Percentiles rank a stretch among this genome's conserved stretches.
Conservation (phyloP, 2,888 invertebrate genomes). For the Drosophila atroscutellata region DNA sequence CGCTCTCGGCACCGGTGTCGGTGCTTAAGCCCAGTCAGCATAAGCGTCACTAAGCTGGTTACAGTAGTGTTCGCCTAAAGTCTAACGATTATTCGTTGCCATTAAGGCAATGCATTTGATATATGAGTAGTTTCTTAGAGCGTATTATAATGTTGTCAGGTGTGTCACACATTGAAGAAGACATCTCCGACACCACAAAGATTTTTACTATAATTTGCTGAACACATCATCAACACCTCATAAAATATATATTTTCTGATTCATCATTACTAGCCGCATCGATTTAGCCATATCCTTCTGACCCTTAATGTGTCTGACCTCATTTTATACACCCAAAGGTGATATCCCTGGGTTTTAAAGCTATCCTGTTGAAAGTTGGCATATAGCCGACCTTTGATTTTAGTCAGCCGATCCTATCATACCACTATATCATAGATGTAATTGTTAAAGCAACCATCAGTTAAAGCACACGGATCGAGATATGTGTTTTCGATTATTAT, state of each 20-base stretch:
- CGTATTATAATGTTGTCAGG: not conserved
- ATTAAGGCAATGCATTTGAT: not conserved
- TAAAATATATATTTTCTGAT: not conserved
- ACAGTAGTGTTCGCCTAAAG: slow-evolving; percentile 7
- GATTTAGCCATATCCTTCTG: not conserved
- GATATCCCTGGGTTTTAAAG: too few species aligned
- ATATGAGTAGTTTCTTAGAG: not conserved
- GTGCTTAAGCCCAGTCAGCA: slow-evolving; percentile 42
- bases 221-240: too few species aligned
- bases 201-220: not conserved
- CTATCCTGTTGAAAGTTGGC: not conserved
- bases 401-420: not conserved
- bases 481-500: not conserved
- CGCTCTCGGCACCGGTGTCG: slow-evolving; percentile 20
- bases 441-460: not conserved
- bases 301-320: not conserved
- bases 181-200: not conserved
- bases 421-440: not conserved
- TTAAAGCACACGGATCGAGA: rapidly evolving
- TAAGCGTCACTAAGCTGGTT: slow-evolving; percentile 66
- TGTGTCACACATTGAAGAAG: not conserved
- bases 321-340: not conserved
- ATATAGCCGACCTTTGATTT: not conserved
- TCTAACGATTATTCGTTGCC: not conserved
- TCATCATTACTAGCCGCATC: not conserved